A percentile compares a stretch with the other conserved stretches of the same genome.
These are phyloP conservation scores for Drosophila carrolli DNA, from an alignment of 1,140 invertebrate genomes.

Conservation along the genomic window DNA sequence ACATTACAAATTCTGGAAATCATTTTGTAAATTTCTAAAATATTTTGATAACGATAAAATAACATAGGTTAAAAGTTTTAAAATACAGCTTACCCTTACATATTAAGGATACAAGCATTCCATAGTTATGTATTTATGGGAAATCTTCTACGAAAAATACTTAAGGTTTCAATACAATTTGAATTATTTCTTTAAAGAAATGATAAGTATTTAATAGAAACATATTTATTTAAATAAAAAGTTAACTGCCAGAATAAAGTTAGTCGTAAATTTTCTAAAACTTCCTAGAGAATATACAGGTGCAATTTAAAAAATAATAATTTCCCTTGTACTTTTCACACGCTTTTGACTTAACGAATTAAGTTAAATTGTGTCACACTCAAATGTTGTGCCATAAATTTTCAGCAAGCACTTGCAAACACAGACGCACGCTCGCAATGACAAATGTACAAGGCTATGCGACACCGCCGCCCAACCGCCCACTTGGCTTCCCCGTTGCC, in stretches of 20 bases:
- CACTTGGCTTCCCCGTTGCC: neutral
- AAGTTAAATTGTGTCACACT: constrained; percentile 81
- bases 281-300: neutral
- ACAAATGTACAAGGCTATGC: constrained; percentile 55
- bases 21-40: no score
- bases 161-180: no score
- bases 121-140: no score
- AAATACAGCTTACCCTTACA: no score
- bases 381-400: constrained; percentile 81
- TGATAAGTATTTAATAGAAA: no score
- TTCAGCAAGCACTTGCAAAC: constrained; percentile 62
- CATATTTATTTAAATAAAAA: no score
- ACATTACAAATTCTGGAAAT: no score
- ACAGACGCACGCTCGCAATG: constrained; percentile 35
- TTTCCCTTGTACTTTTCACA: constrained; percentile 36
- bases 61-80: no score
- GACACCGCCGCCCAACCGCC: constrained; percentile 9
- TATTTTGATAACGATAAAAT: no score
- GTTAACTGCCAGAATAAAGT: neutral
- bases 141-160: no score
- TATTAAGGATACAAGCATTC: no score
- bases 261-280: neutral
- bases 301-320: constrained; percentile 24
- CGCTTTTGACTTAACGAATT: constrained; percentile 65
- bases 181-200: no score